Percentiles rank a stretch among this genome's conserved stretches.
Evolutionary conservation across 2,888 invertebrate genomes (phyloP).

Genomic region (Sphinx pinastri): DNA sequence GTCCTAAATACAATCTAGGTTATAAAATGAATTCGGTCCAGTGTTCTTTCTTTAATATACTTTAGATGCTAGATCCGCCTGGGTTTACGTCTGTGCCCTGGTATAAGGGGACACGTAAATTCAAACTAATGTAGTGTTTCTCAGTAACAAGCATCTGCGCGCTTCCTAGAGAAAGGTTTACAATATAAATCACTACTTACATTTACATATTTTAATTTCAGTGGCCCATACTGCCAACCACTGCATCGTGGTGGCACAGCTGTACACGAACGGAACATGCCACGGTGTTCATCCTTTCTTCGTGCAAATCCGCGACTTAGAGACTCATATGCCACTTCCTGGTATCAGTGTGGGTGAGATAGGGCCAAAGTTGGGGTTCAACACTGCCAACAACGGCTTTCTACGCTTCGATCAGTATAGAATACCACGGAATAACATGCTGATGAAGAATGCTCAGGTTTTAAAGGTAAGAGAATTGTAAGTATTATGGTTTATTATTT

Average conservation of each 20-base stretch:
- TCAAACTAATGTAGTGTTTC: too few relatives aligned
- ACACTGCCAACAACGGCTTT: conserved; percentile 95
- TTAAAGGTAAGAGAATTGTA: conserved; percentile 62
- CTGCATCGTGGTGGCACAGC: conserved; percentile 94
- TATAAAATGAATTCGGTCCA: too few relatives aligned
- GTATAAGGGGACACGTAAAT: too few relatives aligned
- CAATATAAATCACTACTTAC: background rate
- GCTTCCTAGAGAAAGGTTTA: too few relatives aligned
- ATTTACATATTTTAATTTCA: conserved; percentile 57
- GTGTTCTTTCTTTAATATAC: too few relatives aligned
- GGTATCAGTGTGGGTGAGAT: conserved; percentile 97
- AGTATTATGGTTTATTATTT: background rate
- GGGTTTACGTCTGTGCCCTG: too few relatives aligned
- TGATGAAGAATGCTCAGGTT: conserved; percentile 96
- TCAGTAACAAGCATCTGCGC: too few relatives aligned
- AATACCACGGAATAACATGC: conserved; percentile 93
- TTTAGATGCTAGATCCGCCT: too few relatives aligned
- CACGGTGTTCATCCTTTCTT: conserved; percentile 96
- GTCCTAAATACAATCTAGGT: too few relatives aligned
- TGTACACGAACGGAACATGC: conserved; percentile 90
- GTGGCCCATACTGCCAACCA: conserved; percentile 96
- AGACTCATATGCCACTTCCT: conserved; percentile 92
- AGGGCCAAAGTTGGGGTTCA: conserved; percentile 95
- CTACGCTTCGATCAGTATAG: conserved; percentile 92
- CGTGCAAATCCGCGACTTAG: conserved; percentile 92